Evolutionary conservation across 2,888 invertebrate species (phyloP).

Genomic region (Minunthozetes semirufus): DNA sequence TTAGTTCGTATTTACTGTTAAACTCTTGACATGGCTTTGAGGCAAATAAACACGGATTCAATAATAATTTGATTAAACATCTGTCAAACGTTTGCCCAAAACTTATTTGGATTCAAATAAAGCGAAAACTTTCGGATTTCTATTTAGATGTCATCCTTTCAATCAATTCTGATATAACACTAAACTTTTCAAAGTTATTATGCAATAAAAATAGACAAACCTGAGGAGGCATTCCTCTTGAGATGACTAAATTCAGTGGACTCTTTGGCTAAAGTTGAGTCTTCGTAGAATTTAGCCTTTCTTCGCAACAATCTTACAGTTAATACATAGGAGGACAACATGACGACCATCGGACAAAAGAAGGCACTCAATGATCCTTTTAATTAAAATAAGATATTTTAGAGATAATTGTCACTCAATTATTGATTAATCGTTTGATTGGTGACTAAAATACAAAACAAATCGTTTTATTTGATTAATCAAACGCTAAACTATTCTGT

Average conservation of each 20-base stretch:
- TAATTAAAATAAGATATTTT: slow-evolving; percentile 38
- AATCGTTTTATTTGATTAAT: slow-evolving; percentile 13
- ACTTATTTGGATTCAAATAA: not conserved
- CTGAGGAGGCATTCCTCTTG: slow-evolving; percentile 18
- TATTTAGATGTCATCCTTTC: too few species aligned
- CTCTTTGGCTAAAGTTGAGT: slow-evolving; percentile 1
- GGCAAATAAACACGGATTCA: not conserved
- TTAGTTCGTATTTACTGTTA: not conserved
- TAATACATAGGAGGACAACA: slow-evolving; percentile 88
- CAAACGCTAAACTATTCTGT: not conserved
- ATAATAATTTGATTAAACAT: not conserved
- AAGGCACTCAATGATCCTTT: slow-evolving; percentile 85
- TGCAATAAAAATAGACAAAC: not conserved
- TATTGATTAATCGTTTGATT: not conserved
- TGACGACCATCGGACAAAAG: slow-evolving; percentile 88
- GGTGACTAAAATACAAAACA: not conserved
- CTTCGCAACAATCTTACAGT: slow-evolving; percentile 79
- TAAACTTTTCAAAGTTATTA: not conserved
- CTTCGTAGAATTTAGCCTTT: slow-evolving; percentile 53
- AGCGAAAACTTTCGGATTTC: too few species aligned
- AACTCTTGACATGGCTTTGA: not conserved
- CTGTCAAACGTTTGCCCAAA: not conserved
- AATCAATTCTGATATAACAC: too few species aligned
- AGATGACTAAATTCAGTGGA: not conserved
- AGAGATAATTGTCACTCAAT: slow-evolving; percentile 33